These are phyloP conservation scores for Scelioninae gen. 2 DNA, from an alignment of 2,888 invertebrate genomes.

Conservation along the genomic window DNA sequence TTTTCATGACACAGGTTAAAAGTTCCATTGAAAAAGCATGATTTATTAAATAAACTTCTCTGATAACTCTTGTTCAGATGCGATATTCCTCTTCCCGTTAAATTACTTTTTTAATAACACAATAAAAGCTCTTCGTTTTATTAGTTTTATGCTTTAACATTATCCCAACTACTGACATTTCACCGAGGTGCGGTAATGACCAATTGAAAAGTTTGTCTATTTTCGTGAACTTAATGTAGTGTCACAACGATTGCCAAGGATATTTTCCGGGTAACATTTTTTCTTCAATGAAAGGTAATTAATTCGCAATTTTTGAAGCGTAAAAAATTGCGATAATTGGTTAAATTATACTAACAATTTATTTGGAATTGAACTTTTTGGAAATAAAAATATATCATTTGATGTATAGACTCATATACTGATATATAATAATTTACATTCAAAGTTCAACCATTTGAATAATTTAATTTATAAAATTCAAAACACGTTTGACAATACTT, in stretches of 20 bases:
- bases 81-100: not conserved
- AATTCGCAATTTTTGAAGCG: too few relatives aligned
- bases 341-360: too few relatives aligned
- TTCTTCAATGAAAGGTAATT: not conserved
- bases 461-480: too few relatives aligned
- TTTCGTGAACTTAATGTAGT: constrained; percentile 4
- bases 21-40: too few relatives aligned
- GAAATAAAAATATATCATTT: too few relatives aligned
- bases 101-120: constrained; percentile 15
- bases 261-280: not conserved
- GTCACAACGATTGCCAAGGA: not conserved
- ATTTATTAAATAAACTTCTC: not conserved
- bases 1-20: too few relatives aligned
- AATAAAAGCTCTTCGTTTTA: constrained; percentile 14
- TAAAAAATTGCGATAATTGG: too few relatives aligned
- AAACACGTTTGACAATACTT: constrained; percentile 20
- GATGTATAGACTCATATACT: too few relatives aligned
- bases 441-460: too few relatives aligned
- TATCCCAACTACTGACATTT: constrained; percentile 5
- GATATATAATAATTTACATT: too few relatives aligned
- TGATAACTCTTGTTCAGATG: not conserved
- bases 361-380: too few relatives aligned
- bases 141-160: not conserved
- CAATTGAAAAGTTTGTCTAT: constrained; percentile 17
- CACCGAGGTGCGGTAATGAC: constrained; percentile 6